Evolutionary conservation across 1,140 invertebrate species (phyloP).

Genomic region (Philopotamus ludificatus): DNA sequence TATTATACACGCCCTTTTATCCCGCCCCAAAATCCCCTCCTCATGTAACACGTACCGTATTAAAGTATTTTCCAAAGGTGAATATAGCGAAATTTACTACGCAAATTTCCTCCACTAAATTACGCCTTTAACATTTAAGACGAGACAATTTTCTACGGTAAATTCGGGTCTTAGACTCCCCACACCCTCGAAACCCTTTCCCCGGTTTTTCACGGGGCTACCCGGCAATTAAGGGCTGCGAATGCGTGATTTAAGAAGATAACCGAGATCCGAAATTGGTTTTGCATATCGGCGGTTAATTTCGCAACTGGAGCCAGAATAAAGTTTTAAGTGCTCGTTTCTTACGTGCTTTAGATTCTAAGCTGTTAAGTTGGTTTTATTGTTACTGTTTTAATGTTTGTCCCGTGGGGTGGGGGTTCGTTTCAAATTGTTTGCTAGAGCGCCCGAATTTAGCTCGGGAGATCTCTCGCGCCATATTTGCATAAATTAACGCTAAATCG

Average conservation of each 20-base stretch:
- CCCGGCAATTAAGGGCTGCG: not conserved
- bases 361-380: constrained; percentile 41
- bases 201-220: no score
- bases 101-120: constrained; percentile 40
- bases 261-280: constrained; percentile 11
- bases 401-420: constrained; percentile 22
- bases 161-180: constrained; percentile 19
- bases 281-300: constrained; percentile 10
- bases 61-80: not conserved
- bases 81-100: constrained; percentile 34
- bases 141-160: constrained; percentile 20
- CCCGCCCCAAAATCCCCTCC: not conserved
- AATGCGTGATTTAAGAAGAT: constrained; percentile 32
- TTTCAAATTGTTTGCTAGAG: constrained; percentile 19
- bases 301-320: constrained; percentile 5
- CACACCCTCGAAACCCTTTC: not conserved
- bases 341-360: constrained; percentile 36
- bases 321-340: constrained; percentile 36
- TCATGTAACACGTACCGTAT: not conserved
- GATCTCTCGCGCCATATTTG: constrained; percentile 9
- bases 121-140: constrained; percentile 34
- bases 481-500: constrained; percentile 30
- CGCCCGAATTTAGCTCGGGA: constrained; percentile 6
- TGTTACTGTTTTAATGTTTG: constrained; percentile 38
- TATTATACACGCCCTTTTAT: not conserved